Base-by-base conservation (phyloP, 2,113 vertebrate species). In the Pipra filicauda region DNA sequence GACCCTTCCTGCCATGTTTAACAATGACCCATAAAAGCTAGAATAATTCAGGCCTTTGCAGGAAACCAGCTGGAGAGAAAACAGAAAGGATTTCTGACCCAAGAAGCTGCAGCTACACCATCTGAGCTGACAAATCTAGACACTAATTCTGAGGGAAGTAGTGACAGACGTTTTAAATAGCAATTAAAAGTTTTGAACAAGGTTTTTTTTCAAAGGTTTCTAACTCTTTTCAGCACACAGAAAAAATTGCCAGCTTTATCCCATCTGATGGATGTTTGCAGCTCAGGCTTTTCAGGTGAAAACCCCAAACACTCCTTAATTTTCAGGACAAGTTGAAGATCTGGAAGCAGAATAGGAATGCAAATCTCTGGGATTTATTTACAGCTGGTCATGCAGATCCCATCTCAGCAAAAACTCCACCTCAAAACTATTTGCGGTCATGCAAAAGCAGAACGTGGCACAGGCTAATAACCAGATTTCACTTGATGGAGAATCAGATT, bases 21-120 rank as follows among this genome's bases (percentile, higher is more conserved):
- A 97, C 96, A 96, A 95, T 96, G 92, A 94, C 95, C 96, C 73
- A 96, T 96, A 96, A 96, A 97, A 91, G 88, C 92, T 95, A 96
- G 94, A 97, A 96, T 89, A 96, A 97, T 93, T 91, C 95, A 93
- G 76, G 54, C 31, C 44, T 88, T 91, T 85, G 30, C 93, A 95
- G 96, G 95, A 97, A 95, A 83, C 54, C 81, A 94, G 88, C 73
- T 93, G 85, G 85, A 96, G 3, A 93, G 69, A 96, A 93, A 91
- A 89, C 88, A 91, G 76, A 93, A 80, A 2, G 17, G 37, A 70
- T 75, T 93, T 78, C 80, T 71, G 91, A 82, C 55, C 31, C 84
- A 76, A 90, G 90, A 91, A 93, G 91, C 89, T 93, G 93, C 82
- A 95, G 37, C 65, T 84, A 61, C 14, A 28, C 81, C 70, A 43